Evolutionary conservation across 64 coral and sea anemone species (phyloP), one percentile per base, ranked within the genome.

Genomic region (Pocillopora verrucosa): DNA sequence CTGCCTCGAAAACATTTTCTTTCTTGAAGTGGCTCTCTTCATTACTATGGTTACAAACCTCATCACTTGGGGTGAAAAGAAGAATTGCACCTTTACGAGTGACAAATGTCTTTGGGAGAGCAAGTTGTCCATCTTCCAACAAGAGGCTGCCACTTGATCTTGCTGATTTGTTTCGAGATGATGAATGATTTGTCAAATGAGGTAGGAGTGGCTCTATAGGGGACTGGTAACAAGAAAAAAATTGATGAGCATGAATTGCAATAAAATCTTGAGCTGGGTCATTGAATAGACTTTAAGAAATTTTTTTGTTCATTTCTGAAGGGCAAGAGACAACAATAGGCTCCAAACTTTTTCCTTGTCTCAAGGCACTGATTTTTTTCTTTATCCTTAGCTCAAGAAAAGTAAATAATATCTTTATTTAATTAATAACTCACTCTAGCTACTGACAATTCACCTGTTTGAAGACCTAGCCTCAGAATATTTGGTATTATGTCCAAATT

Each of bases 21-120:
- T 84, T 80, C 6, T 70, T 60, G 12, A 57, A 14, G 25, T 59
- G 82, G 59, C 56, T 62, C 22, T 85, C 73, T 11, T 68, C 80
- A 63, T 82, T 59, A 73, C 87, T 77, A 64, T 75, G 51, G 37
- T 80, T 72, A 59, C 76, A 82, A 24, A 97, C n/a, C 14, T 91
- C 88, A 77, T 93, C 95, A 58, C 61, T 92, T 58, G 95, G 95
- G 58, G 95, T 97, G 59, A 97, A 97, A 56, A 97, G 80, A 11
- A 97, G 69, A 72, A 97, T 79, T 0, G 95, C 95, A 69, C 95
- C 95, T 67, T 97, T 97, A 38, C 95, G 91, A 57, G 95, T 97
- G 19, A 93, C 88, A 88, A 93, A 97, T 51, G 95, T 97, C 84
- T 93, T 97, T 59, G 95, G 95, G 0, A 97, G 83, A 34, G 81